Evolutionary conservation across 2,797 vertebrate genomes (phyloP).

Genomic region (Muscicapa comitata): DNA sequence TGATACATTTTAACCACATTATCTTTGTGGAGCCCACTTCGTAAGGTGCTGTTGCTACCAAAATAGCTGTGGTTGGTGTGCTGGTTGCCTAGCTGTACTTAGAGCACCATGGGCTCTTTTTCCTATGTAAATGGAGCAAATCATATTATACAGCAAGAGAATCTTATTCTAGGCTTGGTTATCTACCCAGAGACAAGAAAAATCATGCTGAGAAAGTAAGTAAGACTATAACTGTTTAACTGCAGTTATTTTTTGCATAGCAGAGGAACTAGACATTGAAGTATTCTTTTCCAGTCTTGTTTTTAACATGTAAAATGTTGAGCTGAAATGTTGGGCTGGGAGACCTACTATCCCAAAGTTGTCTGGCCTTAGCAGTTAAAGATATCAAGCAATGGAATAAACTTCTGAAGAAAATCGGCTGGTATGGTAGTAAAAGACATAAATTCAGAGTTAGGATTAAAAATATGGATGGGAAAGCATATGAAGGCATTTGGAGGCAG

Average conservation of each 20-base stretch:
- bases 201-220: background rate
- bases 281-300: background rate
- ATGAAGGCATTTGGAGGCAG: background rate
- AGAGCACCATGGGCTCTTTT: background rate
- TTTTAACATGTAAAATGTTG: background rate
- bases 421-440: background rate
- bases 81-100: background rate
- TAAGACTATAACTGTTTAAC: background rate
- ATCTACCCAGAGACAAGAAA: background rate
- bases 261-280: background rate
- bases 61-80: constrained; percentile 20
- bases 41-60: background rate
- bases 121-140: background rate
- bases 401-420: background rate
- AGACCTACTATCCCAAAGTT: background rate
- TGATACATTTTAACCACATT: background rate
- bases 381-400: background rate
- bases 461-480: background rate
- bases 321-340: background rate
- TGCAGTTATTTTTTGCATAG: background rate
- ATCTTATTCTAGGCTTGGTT: background rate
- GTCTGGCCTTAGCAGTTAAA: background rate
- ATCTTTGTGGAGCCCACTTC: background rate
- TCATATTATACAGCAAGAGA: background rate
- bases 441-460: background rate